phyloP scores from a whole-genome alignment of 2,113 vertebrate species.

The Callipepla californica region DNA sequence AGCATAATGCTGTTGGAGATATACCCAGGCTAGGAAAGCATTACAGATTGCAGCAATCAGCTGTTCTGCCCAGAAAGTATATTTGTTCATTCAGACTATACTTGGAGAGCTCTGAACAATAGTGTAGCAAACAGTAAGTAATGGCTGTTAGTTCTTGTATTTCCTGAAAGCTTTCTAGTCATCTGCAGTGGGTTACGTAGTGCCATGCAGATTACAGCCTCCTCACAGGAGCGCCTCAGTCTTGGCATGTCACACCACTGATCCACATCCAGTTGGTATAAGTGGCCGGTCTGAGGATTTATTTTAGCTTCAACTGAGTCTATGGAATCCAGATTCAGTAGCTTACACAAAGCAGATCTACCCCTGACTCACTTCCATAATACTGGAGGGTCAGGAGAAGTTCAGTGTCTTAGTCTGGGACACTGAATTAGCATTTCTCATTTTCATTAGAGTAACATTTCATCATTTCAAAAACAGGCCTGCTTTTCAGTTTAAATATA shows the following conservation, averaged over 20 bases:
- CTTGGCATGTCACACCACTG: conserved; percentile 12
- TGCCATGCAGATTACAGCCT: background rate
- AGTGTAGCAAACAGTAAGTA: background rate
- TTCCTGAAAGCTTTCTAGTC: conserved; percentile 1
- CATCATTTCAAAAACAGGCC: background rate
- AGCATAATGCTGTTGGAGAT: background rate
- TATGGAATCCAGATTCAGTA: conserved; percentile 54
- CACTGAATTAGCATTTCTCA: conserved; percentile 17
- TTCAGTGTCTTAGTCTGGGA: conserved; percentile 45
- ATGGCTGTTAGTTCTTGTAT: conserved; percentile 1
- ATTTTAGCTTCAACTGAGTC: conserved; percentile 64
- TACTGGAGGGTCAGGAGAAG: conserved; percentile 58
- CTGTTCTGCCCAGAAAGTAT: background rate
- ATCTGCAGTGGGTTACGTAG: background rate
- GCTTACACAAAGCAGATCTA: conserved; percentile 73
- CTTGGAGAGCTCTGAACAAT: background rate
- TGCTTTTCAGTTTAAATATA: background rate
- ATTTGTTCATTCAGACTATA: background rate
- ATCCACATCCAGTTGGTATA: conserved; percentile 57
- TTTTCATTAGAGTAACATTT: background rate
- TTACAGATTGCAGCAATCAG: background rate
- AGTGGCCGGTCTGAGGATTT: conserved; percentile 59
- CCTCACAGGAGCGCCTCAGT: background rate
- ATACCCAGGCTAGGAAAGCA: background rate
- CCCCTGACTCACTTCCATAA: conserved; percentile 61